A percentile compares a stretch with the other conserved stretches of the same genome.
Evolutionary conservation across 2,113 vertebrate genomes (phyloP).

Genomic region (Rhinolophus ferrumequinum): DNA sequence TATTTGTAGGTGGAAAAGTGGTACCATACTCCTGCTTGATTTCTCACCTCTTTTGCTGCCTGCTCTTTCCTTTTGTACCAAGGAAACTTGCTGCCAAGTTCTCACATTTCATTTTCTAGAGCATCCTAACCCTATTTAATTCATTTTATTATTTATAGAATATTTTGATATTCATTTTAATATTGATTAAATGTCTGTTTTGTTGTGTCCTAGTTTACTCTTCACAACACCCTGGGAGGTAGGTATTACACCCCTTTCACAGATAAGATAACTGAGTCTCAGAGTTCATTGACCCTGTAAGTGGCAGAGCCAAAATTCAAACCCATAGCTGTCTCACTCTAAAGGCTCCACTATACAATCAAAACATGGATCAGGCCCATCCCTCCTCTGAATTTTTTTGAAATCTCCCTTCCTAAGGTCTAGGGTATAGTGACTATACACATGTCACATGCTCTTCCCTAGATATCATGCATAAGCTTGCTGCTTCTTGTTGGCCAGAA

Average conservation of each 20-base stretch:
- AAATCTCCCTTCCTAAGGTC: background rate
- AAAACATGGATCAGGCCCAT: background rate
- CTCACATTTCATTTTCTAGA: background rate
- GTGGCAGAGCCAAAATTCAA: background rate
- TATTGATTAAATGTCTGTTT: background rate
- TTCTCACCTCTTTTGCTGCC: background rate
- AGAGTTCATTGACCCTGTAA: background rate
- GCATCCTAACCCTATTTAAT: background rate
- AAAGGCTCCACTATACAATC: background rate
- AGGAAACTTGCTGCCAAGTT: background rate
- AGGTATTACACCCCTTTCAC: background rate
- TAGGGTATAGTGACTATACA: background rate
- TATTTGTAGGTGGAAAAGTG: background rate
- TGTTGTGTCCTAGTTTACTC: background rate
- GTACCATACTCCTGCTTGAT: background rate
- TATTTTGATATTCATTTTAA: background rate
- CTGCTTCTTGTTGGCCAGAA: background rate
- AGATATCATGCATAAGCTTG: background rate
- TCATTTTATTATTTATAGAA: background rate
- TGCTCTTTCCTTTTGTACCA: background rate
- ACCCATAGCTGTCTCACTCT: background rate
- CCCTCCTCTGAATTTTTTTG: background rate
- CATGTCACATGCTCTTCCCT: background rate
- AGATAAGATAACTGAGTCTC: background rate
- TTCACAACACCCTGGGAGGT: background rate